Base-by-base conservation (phyloP, 2,888 invertebrate species). In the Muschampia plurimacula region DNA sequence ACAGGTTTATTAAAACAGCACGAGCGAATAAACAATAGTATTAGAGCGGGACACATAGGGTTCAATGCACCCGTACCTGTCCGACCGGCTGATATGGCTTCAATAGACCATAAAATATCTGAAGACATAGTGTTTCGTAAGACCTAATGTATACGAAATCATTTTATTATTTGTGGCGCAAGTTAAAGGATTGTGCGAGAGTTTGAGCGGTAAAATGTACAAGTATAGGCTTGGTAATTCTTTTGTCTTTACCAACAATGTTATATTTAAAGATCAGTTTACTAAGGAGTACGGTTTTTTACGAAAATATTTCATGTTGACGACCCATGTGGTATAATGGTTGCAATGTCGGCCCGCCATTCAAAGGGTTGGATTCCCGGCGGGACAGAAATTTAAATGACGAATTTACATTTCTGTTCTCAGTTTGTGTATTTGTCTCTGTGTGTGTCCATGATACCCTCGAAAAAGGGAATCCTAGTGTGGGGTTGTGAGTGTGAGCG, bases 71-170 rank as follows among this genome's bases (percentile, higher is more conserved):
- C 70, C 55, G 80, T 69, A 88, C 89, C 88, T 86, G 90, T 86
- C 83, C 76, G 74, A 79, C 84, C 82, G 59, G 80, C 72, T 83
- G 83, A 83, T 84, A 85, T 84, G 81, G 83, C 81, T 82, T 86
- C 83, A 85, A 86, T 90, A 83, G 84, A 82, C 83, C 82, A 87
- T 90, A 87, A 88, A 89, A 83, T 82, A 85, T 84, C 82, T 81
- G 82, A 85, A 84, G 79, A 80, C 77, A 74, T 68, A 76, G 49
- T 52, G 83, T 89, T 89, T 90, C 88, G 85, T 89, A 89, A 89
- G 81, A 81, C 78, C 78, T 83, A 78, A 77, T 77, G 76, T 72
- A 82, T 83, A 80, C 80, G 81, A 82, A 82, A 81, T 77, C 41
- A 70, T 63, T 67, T 70, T 79, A 74, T 77, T 68, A 68, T 59